These are phyloP conservation scores for Scarus forsteni DNA, from an alignment of 2,797 vertebrate species.

Conservation along the genomic window DNA sequence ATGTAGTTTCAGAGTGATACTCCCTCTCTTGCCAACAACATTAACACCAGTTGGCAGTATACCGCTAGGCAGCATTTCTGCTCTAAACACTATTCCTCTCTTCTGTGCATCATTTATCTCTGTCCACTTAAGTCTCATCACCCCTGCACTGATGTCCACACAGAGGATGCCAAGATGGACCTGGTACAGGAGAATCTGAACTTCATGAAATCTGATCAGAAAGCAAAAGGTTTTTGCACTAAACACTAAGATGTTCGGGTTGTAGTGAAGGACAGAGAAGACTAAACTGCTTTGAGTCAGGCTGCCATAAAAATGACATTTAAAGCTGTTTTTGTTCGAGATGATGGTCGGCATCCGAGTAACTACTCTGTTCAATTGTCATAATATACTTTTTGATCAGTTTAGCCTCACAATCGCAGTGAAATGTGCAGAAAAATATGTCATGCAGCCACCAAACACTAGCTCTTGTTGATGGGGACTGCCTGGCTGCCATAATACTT, in stretches of 20 bases:
- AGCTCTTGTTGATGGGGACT: too few species aligned
- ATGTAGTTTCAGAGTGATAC: neutral
- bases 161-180: neutral
- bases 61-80: neutral
- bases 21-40: neutral
- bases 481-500: too few species aligned
- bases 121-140: neutral
- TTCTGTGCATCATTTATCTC: neutral
- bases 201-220: neutral
- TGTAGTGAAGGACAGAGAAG: too few species aligned
- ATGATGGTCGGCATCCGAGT: too few species aligned
- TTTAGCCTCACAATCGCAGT: too few species aligned
- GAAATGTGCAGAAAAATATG: too few species aligned
- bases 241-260: too few species aligned
- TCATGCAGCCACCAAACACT: too few species aligned
- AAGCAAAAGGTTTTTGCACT: neutral
- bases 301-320: neutral
- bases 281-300: neutral
- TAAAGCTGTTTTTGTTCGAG: neutral
- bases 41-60: neutral
- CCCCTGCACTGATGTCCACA: neutral
- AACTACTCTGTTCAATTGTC: too few species aligned
- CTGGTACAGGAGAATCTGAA: neutral
- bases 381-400: too few species aligned
- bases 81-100: neutral